Evolutionary conservation across 2,113 vertebrate genomes (phyloP), one percentile per base, ranked within the genome.

Genomic region (Emydocephalus ijimae): DNA sequence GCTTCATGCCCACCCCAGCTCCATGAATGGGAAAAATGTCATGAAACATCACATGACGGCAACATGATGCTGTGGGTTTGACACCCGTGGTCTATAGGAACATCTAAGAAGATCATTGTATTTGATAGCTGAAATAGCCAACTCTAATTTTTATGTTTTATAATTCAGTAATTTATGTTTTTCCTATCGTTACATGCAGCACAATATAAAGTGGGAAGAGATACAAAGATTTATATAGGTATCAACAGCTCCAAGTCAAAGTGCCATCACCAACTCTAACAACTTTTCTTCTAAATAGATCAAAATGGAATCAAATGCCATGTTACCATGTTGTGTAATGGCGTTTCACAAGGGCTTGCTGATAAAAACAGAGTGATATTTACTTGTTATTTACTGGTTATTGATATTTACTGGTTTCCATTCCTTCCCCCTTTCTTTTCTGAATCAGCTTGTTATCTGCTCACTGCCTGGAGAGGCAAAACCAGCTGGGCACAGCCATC

Each of bases 381-480:
- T 94, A 89, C 61, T 93, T 39, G 90, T 95, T n/a, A n/a, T n/a
- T n/a, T n/a, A n/a, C n/a, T n/a, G n/a, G n/a, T n/a, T n/a, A n/a
- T n/a, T n/a, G n/a, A n/a, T n/a, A n/a, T n/a, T n/a, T n/a, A 93
- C 48, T 91, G 48, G 0, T 90, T 94, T 92, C 81, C 45, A 64
- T 94, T 97, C 96, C 94, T 18, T 54, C 14, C 29, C 29, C 52
- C 11, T n/a, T 89, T 93, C 56, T 96, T 96, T 96, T 97, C 96
- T 98, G 97, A 97, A 97, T 98, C 97, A 97, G 96, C 95, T 21
- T 90, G 88, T 96, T 94, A 92, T 59, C 52, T 50, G 6, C 59
- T 89, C 91, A 2, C 57, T 86, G 93, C 86, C 69, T 18, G 50
- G 50, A 12, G 92, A 93, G 92, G 61, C 0, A 24, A 55, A 92